These are phyloP conservation scores for Toxotes chatareus DNA, from an alignment of 2,113 vertebrate species.

Conservation along the genomic window DNA sequence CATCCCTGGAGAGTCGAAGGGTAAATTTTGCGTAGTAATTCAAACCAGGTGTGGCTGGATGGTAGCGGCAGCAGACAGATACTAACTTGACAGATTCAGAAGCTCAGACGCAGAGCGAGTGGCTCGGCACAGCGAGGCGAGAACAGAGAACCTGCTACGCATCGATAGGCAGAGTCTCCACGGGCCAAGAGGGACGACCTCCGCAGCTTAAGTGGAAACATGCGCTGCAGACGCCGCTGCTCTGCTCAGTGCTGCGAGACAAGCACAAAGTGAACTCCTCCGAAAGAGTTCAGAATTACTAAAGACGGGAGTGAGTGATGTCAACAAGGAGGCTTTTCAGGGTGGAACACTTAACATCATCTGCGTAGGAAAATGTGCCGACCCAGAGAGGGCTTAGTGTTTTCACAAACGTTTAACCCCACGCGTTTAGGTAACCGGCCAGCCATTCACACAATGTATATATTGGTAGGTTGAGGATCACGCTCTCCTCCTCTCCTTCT, in stretches of 20 bases:
- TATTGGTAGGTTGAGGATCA: not conserved
- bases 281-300: conserved; percentile 49
- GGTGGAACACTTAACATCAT: conserved; percentile 74
- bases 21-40: conserved; percentile 44
- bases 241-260: conserved; percentile 11
- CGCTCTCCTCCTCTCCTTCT: conserved; percentile 11
- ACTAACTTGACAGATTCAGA: conserved; percentile 59
- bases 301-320: conserved; percentile 56
- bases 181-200: conserved; percentile 47
- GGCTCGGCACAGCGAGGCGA: not conserved
- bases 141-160: conserved; percentile 48
- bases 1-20: conserved; percentile 28
- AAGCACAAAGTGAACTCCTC: conserved; percentile 39
- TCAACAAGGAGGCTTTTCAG: conserved; percentile 69
- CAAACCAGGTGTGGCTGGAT: conserved; percentile 59
- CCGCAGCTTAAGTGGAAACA: conserved; percentile 55
- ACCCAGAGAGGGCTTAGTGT: conserved; percentile 60
- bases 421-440: conserved; percentile 20
- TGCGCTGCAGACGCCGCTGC: conserved; percentile 3
- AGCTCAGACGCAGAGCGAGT: conserved; percentile 14
- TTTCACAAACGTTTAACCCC: conserved; percentile 76
- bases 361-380: conserved; percentile 70
- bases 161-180: conserved; percentile 40
- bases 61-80: conserved; percentile 47
- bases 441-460: conserved; percentile 44